phyloP scores from a whole-genome alignment of 2,797 vertebrate genomes.

The Otus scops region DNA sequence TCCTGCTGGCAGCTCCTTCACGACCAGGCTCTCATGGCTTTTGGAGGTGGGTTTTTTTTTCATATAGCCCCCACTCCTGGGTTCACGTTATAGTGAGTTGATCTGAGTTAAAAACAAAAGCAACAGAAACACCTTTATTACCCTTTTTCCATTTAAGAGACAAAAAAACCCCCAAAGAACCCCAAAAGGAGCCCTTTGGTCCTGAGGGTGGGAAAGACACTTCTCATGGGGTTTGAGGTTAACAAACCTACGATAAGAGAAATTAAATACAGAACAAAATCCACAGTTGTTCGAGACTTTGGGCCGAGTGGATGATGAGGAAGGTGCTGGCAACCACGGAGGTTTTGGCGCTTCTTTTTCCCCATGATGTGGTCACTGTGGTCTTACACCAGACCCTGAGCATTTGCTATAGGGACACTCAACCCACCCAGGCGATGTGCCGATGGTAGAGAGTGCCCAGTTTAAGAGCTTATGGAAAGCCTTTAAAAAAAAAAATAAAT shows the following conservation, averaged over 20 bases:
- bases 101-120: background rate
- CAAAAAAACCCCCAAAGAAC: rapidly evolving
- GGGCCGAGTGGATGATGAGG: rapidly evolving
- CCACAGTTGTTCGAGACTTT: rapidly evolving
- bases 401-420: background rate
- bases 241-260: background rate
- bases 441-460: background rate
- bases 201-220: background rate
- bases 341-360: background rate
- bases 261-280: background rate
- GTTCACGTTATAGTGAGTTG: rapidly evolving
- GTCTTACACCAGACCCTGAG: background rate
- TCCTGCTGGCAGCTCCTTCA: background rate
- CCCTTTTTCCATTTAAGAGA: background rate
- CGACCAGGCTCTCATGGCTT: rapidly evolving
- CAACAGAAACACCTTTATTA: background rate
- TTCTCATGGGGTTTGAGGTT: background rate
- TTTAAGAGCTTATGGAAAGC: background rate
- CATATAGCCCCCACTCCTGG: background rate
- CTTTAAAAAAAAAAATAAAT: rapidly evolving
- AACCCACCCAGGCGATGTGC: rapidly evolving
- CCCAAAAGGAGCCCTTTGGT: background rate
- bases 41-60: background rate
- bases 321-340: rapidly evolving
- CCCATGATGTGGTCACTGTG: rapidly evolving